Base-by-base conservation (phyloP, 2,888 invertebrate species). In the Lobophora halterata region DNA sequence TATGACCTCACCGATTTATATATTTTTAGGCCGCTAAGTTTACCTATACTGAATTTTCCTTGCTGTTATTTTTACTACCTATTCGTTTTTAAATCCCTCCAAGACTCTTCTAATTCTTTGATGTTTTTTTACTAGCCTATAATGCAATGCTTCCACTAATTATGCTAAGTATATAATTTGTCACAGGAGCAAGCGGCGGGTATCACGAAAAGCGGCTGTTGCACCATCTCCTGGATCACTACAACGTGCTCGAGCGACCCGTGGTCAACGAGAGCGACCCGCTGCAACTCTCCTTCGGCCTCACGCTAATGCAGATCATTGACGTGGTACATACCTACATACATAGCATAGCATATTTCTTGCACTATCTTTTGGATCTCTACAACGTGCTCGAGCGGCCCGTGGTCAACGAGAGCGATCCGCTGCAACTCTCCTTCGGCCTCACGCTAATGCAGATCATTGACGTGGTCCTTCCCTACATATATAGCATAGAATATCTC, bases 391-490 rank as follows among this genome's bases (percentile, higher is more conserved):
- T 97, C 89, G 97, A 97, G 90, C 91, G 97, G 79, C 96, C 96
- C 71, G 97, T 97, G 80, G 93, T 95, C 87, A 97, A 97, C 90
- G 97, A 97, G 91, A 96, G 96, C 88, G 97, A 97, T 89, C 95
- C 97, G 76, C 91, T 97, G 80, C 94, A 94, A 90, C 93, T 97
- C 88, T 96, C 95, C 90, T 97, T 97, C 90, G 97, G 97, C 88
- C 93, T 97, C 89, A 97, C 97, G 79, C 93, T 97, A 87, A 96
- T 96, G 95, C 97, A 97, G 92, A 97, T 97, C 89, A 97, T 97
- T 87, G 97, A 97, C 91, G 97, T 97, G 93, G 97, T 97, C 90
- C 92, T 93, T 91, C 35, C 7, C 2, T n/a, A 6, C 13, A 7
- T 24, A n/a, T 14, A 25, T 8, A 28, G 18, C 18, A 12, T n/a